These are phyloP conservation scores for Druon quercuslanigerum DNA, from an alignment of 1,140 invertebrate species.

Conservation along the genomic window DNA sequence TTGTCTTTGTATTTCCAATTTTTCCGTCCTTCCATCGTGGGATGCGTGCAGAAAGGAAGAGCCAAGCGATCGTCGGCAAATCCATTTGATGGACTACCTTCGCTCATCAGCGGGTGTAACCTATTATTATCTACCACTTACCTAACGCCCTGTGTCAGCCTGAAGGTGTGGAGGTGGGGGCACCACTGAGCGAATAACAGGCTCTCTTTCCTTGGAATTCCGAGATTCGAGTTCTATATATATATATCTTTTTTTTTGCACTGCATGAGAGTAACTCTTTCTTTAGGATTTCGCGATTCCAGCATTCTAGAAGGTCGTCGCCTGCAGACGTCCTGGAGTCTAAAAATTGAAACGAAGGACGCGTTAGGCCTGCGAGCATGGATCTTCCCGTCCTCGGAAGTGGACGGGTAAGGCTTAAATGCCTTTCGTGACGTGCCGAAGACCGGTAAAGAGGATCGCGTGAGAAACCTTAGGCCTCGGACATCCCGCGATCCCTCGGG, in stretches of 20 bases:
- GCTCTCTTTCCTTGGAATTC: conserved; percentile 64
- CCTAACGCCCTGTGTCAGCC: conserved; percentile 72
- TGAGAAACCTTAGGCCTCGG: conserved; percentile 49
- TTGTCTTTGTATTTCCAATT: conserved; percentile 12
- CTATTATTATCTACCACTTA: conserved; percentile 76
- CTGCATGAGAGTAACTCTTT: conserved; percentile 28
- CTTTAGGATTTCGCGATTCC: conserved; percentile 28
- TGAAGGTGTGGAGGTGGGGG: conserved; percentile 51
- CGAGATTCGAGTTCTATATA: conserved; percentile 37
- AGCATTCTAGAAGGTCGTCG: conserved; percentile 1
- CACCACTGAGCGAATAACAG: conserved; percentile 57
- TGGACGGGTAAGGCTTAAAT: conserved; percentile 47
- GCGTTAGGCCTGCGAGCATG: conserved; percentile 18
- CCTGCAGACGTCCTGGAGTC: conserved; percentile 9
- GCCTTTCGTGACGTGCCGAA: conserved; percentile 48
- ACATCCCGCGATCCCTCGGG: conserved; percentile 45
- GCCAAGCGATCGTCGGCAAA: conserved; percentile 50
- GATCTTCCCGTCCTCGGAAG: conserved; percentile 38
- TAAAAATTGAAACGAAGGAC: conserved; percentile 27
- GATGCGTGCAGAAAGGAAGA: conserved; percentile 61
- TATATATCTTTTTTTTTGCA: conserved; percentile 38
- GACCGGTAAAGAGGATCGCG: conserved; percentile 55
- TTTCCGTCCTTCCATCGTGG: conserved; percentile 43
- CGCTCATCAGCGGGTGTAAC: conserved; percentile 73
- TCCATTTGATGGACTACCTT: conserved; percentile 67